Evolutionary conservation across 2,113 vertebrate genomes (phyloP), one percentile per base, ranked within the genome.

Genomic region (Tautogolabrus adspersus): DNA sequence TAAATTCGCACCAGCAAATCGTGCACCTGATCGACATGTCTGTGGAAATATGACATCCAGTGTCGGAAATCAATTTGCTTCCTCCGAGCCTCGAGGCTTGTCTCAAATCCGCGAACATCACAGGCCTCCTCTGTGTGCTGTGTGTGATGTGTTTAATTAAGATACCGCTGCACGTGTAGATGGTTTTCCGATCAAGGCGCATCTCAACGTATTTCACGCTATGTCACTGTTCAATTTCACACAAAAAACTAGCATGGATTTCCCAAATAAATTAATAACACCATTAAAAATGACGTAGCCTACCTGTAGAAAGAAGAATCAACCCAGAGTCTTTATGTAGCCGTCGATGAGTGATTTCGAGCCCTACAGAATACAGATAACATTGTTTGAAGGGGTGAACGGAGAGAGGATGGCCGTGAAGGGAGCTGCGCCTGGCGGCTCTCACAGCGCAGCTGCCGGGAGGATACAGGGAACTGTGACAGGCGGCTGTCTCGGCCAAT

Each of bases 401-500:
- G 55, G 68, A 72, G 65, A 72, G 54, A 84, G 56, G 86, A 82
- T 58, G 56, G 62, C 82, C 72, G 82, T 81, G 78, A 75, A 55
- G 23, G 64, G 61, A 86, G 91, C 88, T 75, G 87, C 83, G 89
- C 79, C 79, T 72, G 78, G 77, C 87, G 78, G 90, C 72, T 91
- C 68, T 68, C 71, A 81, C 59, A 22, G 82, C 84, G 86, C 86
- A 80, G 87, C 81, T 44, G 76, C 85, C 54, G 58, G 79, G 74
- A 76, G 79, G 73, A 86, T 15, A 18, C 40, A 22, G 37, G 37
- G 10, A 23, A 0, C 8, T 23, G 9, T 80, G 87, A 92, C 49
- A 1, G 49, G 38, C 88, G 26, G 61, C 0, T 1, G 1, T 1
- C 22, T 18, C 21, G 71, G 55, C 94, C 93, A 94, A 94, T 94